Evolutionary conservation across 2,888 invertebrate species (phyloP).

Genomic region (Drosophila phalerata): DNA sequence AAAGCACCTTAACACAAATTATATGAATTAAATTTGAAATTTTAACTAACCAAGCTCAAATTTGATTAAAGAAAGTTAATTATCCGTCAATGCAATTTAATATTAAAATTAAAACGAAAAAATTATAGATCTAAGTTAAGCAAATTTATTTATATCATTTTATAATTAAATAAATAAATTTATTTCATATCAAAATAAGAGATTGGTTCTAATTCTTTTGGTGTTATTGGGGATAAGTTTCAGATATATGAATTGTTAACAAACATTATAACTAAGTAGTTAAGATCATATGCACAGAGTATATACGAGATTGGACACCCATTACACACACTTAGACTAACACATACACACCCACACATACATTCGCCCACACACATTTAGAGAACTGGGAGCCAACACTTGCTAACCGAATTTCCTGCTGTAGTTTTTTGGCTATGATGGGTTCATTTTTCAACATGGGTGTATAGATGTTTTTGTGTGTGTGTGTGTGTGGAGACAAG

Average conservation of each 20-base stretch:
- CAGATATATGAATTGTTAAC: conserved; percentile 1
- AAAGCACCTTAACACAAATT: no score
- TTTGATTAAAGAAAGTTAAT: no score
- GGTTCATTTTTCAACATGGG: conserved; percentile 77
- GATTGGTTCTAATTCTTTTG: no score
- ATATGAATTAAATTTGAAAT: no score
- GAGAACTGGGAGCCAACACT: conserved; percentile 75
- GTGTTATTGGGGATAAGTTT: no score
- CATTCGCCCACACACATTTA: conserved; percentile 5
- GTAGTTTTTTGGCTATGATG: conserved; percentile 81
- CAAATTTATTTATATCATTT: no score
- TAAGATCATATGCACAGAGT: conserved; percentile 22
- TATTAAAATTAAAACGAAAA: no score
- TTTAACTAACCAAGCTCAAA: no score
- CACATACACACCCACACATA: conserved; percentile 26
- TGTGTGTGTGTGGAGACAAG: conserved; percentile 37
- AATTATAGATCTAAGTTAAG: no score
- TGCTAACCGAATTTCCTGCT: conserved; percentile 82
- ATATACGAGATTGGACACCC: conserved; percentile 60
- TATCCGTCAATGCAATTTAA: no score
- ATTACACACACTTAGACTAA: conserved; percentile 47
- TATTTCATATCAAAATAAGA: no score
- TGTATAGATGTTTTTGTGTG: conserved; percentile 1
- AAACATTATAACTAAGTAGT: background rate
- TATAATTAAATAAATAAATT: no score